Base-by-base conservation (phyloP, 2,888 invertebrate genomes). In the Dryocosmus kuriphilus region DNA sequence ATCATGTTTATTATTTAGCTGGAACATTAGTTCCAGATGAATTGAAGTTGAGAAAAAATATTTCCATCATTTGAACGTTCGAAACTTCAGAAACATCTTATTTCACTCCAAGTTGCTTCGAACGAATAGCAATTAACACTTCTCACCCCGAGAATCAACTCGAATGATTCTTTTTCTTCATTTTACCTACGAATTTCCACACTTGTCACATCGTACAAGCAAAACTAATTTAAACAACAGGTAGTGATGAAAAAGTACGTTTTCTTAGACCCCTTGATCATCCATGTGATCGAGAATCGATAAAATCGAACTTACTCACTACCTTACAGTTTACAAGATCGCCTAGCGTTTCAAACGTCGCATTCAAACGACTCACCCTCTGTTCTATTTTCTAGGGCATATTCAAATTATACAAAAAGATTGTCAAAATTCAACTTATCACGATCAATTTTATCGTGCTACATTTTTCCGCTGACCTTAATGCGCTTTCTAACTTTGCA, bases 341-440 rank as follows among this genome's bases (percentile, higher is more conserved):
- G 60, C 57, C 30, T 35, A 24, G 22, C n/a, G 24, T 57, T 35
- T 60, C 22, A 24, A 35, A 35, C 19, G n/a, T 65, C 27, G 5
- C 22, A 35, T 32, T 65, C 65, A 38, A 71, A 71, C 51, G 71
- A 71, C 30, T 51, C 46, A 9, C 16, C n/a, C 30, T 51, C 46
- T 51, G 9, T 60, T 38, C 55, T 30, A 22, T 60, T 35, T 35
- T 38, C 77, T 81, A 85, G 80, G 78, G 82, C 85, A 79, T 85
- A 81, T 83, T 84, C 77, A 86, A 86, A 86, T 84, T 77, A 86
- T 88, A 88, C 85, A 89, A 90, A 89, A 89, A 89, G 89, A 89
- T 89, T 88, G 89, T 89, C 89, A 85, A 88, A 87, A 87, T 83
- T 84, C 83, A 88, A 80, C 74, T 51, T 81, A 79, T 76, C 32